Percentiles rank a stretch among this genome's conserved stretches.
Conservation (phyloP, 2,888 invertebrate genomes). For the Habrosyne pyritoides region DNA sequence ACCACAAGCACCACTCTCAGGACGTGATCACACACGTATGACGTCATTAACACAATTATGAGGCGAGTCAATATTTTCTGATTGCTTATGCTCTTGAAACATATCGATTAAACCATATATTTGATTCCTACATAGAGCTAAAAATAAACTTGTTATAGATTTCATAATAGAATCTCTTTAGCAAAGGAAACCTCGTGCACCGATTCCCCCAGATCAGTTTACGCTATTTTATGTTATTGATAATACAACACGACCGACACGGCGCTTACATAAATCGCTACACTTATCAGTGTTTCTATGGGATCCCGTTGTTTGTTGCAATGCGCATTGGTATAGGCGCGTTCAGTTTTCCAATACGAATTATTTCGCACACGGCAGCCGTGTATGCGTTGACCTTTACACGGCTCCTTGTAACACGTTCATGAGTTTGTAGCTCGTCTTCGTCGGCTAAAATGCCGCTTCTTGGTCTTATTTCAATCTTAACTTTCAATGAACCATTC, state of each 20-base stretch:
- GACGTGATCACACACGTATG: too few species aligned
- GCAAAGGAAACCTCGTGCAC: conserved; percentile 4
- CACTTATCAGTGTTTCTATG: conserved; percentile 42
- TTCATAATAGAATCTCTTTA: conserved; percentile 3
- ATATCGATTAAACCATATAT: too few species aligned
- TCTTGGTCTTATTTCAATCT: conserved; percentile 13
- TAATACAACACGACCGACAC: conserved; percentile 46
- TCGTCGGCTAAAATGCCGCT: conserved; percentile 42
- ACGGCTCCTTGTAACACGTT: conserved; percentile 55
- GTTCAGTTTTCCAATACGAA: conserved; percentile 48
- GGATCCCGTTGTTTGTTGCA: conserved; percentile 44
- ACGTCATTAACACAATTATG: too few species aligned
- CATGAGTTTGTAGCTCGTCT: conserved; percentile 24
- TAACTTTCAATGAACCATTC: background rate
- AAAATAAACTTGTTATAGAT: background rate
- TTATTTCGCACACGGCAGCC: conserved; percentile 60
- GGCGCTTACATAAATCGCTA: conserved; percentile 46
- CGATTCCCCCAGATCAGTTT: conserved; percentile 36
- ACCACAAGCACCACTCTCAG: too few species aligned
- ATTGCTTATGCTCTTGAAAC: too few species aligned
- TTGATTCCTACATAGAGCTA: background rate
- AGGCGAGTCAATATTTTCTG: too few species aligned
- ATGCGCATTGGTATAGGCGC: conserved; percentile 24
- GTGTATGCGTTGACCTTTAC: conserved; percentile 59
- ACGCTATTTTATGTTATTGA: conserved; percentile 50